These are phyloP conservation scores for Copidosoma floridanum DNA, from an alignment of 1,140 invertebrate genomes.

Conservation along the genomic window DNA sequence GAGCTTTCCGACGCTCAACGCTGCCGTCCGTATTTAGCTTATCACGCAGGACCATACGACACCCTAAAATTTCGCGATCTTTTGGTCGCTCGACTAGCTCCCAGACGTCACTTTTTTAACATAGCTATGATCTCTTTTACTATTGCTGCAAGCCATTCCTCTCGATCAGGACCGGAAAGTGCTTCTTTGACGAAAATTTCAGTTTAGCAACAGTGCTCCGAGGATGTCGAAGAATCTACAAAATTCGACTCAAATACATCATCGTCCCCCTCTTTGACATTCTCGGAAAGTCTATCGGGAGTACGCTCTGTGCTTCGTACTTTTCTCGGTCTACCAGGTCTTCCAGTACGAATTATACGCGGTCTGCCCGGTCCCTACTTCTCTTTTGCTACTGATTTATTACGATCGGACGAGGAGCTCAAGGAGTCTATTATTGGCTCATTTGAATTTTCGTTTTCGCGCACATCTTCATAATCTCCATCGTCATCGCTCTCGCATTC, in stretches of 20 bases:
- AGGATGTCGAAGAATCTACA: no score
- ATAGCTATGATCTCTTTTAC: slow-evolving; percentile 1
- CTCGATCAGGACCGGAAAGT: not conserved
- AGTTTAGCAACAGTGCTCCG: not conserved
- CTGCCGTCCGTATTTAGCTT: slow-evolving; percentile 22
- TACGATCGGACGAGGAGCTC: not conserved
- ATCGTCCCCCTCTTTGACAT: not conserved
- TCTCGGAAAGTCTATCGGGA: not conserved
- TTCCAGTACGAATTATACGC: slow-evolving; percentile 14
- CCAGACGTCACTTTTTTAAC: slow-evolving; percentile 23
- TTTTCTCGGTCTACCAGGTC: slow-evolving; percentile 25
- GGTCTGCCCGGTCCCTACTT: slow-evolving; percentile 24
- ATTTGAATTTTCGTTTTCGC: not conserved
- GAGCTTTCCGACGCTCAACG: slow-evolving; percentile 14
- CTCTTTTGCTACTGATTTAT: no score
- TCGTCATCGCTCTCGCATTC: no score
- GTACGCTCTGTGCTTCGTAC: slow-evolving; percentile 4
- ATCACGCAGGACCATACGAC: slow-evolving; percentile 17
- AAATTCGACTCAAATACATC: slow-evolving; percentile 7
- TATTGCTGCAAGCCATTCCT: slow-evolving; percentile 15
- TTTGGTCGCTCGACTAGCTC: not conserved
- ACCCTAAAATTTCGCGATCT: not conserved
- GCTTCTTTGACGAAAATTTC: slow-evolving; percentile 9
- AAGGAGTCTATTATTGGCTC: not conserved
- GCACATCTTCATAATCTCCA: not conserved